A percentile compares a stretch with the other conserved stretches of the same genome.
Conservation (phyloP, 2,797 vertebrate species). For the Remorina albescens region DNA sequence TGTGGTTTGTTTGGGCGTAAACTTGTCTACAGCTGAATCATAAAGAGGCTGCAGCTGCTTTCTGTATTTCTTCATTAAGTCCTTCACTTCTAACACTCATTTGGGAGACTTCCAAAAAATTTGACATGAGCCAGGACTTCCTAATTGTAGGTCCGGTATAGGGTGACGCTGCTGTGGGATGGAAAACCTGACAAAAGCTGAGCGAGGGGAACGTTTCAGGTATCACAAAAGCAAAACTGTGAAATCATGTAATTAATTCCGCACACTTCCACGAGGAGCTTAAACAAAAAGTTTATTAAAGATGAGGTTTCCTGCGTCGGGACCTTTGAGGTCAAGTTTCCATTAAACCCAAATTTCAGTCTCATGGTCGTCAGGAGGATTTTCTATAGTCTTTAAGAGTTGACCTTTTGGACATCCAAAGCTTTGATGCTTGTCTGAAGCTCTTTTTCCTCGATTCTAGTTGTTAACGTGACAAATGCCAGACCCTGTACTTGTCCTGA, state of each 20-base stretch:
- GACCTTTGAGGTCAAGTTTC: background rate
- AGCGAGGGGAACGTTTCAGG: conserved; percentile 1
- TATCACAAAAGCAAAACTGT: background rate
- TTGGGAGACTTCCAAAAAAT: conserved; percentile 25
- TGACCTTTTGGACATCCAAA: background rate
- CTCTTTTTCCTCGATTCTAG: background rate
- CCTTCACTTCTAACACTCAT: conserved; percentile 12
- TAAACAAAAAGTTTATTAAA: background rate
- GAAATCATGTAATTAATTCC: conserved; percentile 3
- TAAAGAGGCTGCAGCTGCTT: conserved; percentile 37
- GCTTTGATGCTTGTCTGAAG: background rate
- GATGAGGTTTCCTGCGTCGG: background rate
- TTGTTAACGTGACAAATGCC: background rate
- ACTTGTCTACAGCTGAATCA: conserved; percentile 35
- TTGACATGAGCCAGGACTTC: conserved; percentile 51
- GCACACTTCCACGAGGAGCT: background rate
- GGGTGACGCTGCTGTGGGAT: conserved; percentile 8
- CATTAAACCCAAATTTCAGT: conserved; percentile 12
- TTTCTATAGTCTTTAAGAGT: background rate
- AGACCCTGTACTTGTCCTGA: background rate
- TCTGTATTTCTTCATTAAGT: conserved; percentile 7
- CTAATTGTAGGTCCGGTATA: conserved; percentile 2
- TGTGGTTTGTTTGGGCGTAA: conserved; percentile 16
- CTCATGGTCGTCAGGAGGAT: background rate
- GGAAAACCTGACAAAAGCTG: conserved; percentile 22